Base-by-base conservation (phyloP, 2,888 invertebrate species). In the Stenolophus ochropezus region DNA sequence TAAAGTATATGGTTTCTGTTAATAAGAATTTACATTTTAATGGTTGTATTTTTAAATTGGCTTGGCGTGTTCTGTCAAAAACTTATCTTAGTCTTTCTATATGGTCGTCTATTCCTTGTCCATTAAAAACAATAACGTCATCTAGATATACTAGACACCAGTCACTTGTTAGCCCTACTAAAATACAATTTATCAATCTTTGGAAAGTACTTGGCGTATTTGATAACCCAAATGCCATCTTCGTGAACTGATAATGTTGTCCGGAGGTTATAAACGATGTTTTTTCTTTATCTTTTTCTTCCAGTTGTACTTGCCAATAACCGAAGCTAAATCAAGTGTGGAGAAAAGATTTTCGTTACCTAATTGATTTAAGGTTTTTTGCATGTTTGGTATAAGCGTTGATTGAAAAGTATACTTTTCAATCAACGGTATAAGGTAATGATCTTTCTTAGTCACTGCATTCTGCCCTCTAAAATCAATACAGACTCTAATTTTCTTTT, bases 381-480 rank as follows among this genome's bases (percentile, higher is more conserved):
- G n/a, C n/a, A n/a, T n/a, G n/a, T n/a, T n/a, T n/a, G n/a, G n/a
- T n/a, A n/a, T n/a, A n/a, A n/a, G n/a, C n/a, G n/a, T n/a, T n/a
- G n/a, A n/a, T n/a, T n/a, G n/a, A n/a, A n/a, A n/a, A n/a, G n/a
- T n/a, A n/a, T n/a, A n/a, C n/a, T n/a, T n/a, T n/a, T n/a, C 5
- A 88, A 86, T 82, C 87, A 87, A 80, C 86, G 85, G 87, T 86
- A 1, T 87, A 75, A 0, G 85, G 77, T 86, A 86, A 0, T 84
- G 69, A 80, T 87, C 86, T 0, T 85, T 84, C 0, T 85, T 83
- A 0, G 87, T 87, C 0, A 83, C 81, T 4, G 83, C 82, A 58
- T 88, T 88, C 3, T 87, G 56, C 14, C 77, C 82, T 1, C 86
- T 80, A 73, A 84, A 87, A 61, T 87, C 87, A 2, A 85, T 84